phyloP scores from a whole-genome alignment of 2,888 invertebrate species.

The Malachius bipustulatus region DNA sequence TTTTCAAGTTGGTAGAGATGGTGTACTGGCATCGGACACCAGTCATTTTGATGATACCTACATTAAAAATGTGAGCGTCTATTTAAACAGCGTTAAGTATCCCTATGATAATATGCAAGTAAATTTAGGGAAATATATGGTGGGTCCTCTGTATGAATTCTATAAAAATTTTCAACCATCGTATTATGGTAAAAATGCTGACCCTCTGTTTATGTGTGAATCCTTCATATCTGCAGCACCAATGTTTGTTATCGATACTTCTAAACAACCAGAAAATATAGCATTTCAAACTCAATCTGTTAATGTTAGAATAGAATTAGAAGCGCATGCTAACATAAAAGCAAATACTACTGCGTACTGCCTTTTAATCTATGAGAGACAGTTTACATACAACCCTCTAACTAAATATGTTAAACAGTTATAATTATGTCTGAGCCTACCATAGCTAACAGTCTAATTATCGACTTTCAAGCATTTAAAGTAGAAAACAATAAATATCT shows the following conservation, averaged over 20 bases:
- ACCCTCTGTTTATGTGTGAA: conserved; percentile 9
- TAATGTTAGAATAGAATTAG: conserved; percentile 19
- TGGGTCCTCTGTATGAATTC: conserved; percentile 20
- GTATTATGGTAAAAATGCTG: conserved; percentile 15
- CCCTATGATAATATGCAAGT: conserved; percentile 28
- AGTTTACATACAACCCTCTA: conserved; percentile 16
- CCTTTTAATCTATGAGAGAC: conserved; percentile 21
- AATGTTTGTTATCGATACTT: conserved; percentile 19
- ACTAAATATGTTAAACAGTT: conserved; percentile 16
- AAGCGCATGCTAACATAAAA: conserved; percentile 17
- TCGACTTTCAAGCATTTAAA: too few species aligned
- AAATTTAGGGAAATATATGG: conserved; percentile 20
- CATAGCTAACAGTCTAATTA: too few species aligned
- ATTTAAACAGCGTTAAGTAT: conserved; percentile 28
- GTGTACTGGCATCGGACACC: conserved; percentile 20
- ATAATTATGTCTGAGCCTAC: too few species aligned
- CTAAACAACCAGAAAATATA: conserved; percentile 19
- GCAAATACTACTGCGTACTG: conserved; percentile 19
- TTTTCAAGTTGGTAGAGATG: conserved; percentile 30
- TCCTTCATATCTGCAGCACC: conserved; percentile 16
- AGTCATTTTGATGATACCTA: conserved; percentile 20
- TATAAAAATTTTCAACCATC: conserved; percentile 19
- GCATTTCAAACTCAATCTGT: conserved; percentile 16
- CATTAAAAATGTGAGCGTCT: conserved; percentile 27
- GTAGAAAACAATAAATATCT: too few species aligned